These are phyloP conservation scores for Bolinopsis microptera DNA, from an alignment of 37 sponge, comb jelly and placozoan genomes.

Conservation along the genomic window DNA sequence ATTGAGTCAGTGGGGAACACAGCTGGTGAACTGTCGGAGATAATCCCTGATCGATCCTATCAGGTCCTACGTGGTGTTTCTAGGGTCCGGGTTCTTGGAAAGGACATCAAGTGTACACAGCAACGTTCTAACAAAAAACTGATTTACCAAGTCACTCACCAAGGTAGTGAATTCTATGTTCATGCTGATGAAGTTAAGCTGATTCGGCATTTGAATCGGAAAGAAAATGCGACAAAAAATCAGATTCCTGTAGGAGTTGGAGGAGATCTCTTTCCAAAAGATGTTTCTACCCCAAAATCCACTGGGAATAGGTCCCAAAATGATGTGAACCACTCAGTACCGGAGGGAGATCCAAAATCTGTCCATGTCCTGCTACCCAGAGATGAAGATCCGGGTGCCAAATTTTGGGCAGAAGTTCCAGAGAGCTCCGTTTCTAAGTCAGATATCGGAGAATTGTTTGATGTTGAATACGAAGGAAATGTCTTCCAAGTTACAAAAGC, in stretches of 20 bases:
- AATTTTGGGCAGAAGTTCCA: not conserved
- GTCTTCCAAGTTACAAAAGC: not conserved
- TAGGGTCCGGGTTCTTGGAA: not conserved
- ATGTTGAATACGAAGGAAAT: not conserved
- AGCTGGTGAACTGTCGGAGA: not conserved
- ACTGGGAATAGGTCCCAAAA: not conserved
- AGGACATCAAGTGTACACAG: not conserved
- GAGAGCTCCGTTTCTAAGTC: not conserved
- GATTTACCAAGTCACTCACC: not conserved
- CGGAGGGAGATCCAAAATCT: not conserved
- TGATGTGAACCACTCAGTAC: not conserved
- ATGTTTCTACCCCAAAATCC: not conserved
- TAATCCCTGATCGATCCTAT: not conserved
- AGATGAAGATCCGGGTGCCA: not conserved
- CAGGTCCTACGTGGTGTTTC: not conserved
- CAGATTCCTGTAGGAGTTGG: not conserved
- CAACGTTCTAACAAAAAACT: not conserved
- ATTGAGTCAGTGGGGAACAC: not conserved
- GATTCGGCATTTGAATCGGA: not conserved
- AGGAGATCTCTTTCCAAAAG: not conserved
- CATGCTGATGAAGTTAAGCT: not conserved
- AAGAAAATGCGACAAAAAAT: not conserved
- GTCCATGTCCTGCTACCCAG: not conserved
- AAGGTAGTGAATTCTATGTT: not conserved
- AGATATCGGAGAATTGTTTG: not conserved